Evolutionary conservation across 1,140 invertebrate species (phyloP), one percentile per base, ranked within the genome.

Genomic region (Lepidotrigona ventralis): DNA sequence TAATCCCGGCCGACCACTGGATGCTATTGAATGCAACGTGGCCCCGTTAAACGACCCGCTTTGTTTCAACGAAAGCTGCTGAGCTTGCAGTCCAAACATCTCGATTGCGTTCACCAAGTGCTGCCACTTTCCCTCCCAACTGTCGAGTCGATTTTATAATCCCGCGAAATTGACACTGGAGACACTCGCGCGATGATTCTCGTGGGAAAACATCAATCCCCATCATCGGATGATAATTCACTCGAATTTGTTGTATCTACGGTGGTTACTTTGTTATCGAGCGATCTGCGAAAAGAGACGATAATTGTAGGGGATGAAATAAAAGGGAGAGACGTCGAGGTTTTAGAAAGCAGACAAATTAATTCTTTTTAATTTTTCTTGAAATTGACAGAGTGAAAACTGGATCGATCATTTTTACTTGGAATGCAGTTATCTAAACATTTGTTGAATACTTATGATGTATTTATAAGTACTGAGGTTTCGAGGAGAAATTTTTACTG

Each of bases 111-210:
- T 81, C 53, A 66, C 29, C 15, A 75, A 58, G 9, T 46, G 33
- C 46, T 17, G 60, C 39, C 15, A 33, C 79, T 64, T 23, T 33
- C 15, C 15, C 33, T 4, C 39, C 4, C 2, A 39, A 39, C 26
- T n/a, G 56, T 80, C 39, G 54, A 80, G n/a, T 80, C 58, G 23
- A 66, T 63, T 75, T 46, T 51, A 29, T 76, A 68, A 81, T 81
- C 66, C 60, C 12, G 1, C 21, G 72, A 81, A 53, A 26, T 68
- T 46, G 60, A 64, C 29, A 73, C 46, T 71, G 29, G 66, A 23
- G 51, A 69, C 33, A 33, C 39, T 39, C 39, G 39, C 2, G 21
- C 1, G n/a, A 26, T 21, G n/a, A 26, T 21, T 17, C 8, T n/a
- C 11, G 19, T 21, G 1, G 26, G 33, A n/a, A n/a, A 75, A 21